Percentiles rank a stretch among this genome's conserved stretches.
These are phyloP conservation scores for Yponomeuta malinellus DNA, from an alignment of 2,888 invertebrate species.

Conservation along the genomic window DNA sequence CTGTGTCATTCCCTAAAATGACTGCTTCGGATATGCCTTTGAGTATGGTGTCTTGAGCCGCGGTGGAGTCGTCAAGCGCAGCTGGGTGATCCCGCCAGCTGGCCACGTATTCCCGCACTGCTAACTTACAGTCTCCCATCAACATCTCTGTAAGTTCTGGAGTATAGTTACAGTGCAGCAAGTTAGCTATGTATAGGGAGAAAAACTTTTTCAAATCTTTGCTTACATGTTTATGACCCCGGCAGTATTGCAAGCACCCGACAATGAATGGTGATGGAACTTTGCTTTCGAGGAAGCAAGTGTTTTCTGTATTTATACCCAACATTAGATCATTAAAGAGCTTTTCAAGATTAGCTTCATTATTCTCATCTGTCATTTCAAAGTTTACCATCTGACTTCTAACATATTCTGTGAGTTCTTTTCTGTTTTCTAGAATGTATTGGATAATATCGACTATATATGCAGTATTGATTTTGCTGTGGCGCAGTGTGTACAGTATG, in stretches of 20 bases:
- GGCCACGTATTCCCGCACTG: conserved; percentile 65
- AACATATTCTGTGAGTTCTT: conserved; percentile 46
- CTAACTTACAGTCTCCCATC: conserved; percentile 61
- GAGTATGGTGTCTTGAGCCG: conserved; percentile 42
- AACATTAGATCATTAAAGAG: conserved; percentile 59
- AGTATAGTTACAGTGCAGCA: conserved; percentile 77
- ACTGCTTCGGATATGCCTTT: conserved; percentile 58
- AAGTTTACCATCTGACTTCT: conserved; percentile 54
- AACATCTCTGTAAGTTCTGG: conserved; percentile 67
- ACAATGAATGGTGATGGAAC: conserved; percentile 60
- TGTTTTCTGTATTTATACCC: conserved; percentile 44
- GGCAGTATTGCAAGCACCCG: conserved; percentile 56
- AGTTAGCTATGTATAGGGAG: conserved; percentile 65
- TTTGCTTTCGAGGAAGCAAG: conserved; percentile 55
- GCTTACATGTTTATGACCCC: conserved; percentile 47
- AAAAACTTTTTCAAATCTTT: conserved; percentile 55
- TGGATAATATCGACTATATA: conserved; percentile 54
- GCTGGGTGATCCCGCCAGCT: conserved; percentile 63
- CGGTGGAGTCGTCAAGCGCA: conserved; percentile 41
- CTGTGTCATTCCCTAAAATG: conserved; percentile 43
- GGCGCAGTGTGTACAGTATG: conserved; percentile 75
- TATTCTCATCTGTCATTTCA: conserved; percentile 50
- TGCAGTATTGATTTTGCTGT: conserved; percentile 44
- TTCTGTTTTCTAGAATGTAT: conserved; percentile 49
- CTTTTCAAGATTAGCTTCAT: conserved; percentile 44